Evolutionary conservation across 2,113 vertebrate genomes (phyloP).

Genomic region (Zosterops lateralis): DNA sequence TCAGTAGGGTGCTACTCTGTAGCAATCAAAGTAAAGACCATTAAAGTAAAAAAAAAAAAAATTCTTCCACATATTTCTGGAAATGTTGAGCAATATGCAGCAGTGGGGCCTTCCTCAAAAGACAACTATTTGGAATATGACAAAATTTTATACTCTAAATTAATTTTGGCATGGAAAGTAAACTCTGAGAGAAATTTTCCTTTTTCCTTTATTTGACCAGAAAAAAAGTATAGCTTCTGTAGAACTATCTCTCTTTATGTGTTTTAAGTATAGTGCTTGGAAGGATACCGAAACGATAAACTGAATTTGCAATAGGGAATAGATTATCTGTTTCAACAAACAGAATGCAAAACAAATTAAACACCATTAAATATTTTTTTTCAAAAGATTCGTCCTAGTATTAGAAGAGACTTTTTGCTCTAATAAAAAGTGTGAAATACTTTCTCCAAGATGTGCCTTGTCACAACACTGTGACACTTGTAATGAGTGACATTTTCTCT

Average conservation of each 20-base stretch:
- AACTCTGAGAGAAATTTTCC: not conserved
- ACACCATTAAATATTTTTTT: not conserved
- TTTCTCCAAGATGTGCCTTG: not conserved
- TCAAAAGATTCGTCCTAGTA: not conserved
- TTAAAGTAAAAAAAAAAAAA: not conserved
- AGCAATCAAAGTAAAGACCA: not conserved
- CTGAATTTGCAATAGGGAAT: not conserved
- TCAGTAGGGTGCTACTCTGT: not conserved
- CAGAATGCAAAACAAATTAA: not conserved
- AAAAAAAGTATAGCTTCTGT: not conserved
- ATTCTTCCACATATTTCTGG: not conserved
- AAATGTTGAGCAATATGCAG: not conserved
- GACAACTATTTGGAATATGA: not conserved
- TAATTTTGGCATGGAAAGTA: conserved; percentile 25
- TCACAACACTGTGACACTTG: not conserved
- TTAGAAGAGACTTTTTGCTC: not conserved
- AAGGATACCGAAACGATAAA: not conserved
- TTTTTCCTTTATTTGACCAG: not conserved
- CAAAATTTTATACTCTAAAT: not conserved
- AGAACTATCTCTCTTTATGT: not conserved
- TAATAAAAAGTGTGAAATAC: not conserved
- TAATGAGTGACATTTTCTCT: not conserved
- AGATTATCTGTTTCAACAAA: not conserved
- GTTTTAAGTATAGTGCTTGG: not conserved
- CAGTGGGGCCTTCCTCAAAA: not conserved